These are phyloP conservation scores for Pocillopora meandrina DNA, from an alignment of 92 coral and sea anemone genomes.

Conservation along the genomic window DNA sequence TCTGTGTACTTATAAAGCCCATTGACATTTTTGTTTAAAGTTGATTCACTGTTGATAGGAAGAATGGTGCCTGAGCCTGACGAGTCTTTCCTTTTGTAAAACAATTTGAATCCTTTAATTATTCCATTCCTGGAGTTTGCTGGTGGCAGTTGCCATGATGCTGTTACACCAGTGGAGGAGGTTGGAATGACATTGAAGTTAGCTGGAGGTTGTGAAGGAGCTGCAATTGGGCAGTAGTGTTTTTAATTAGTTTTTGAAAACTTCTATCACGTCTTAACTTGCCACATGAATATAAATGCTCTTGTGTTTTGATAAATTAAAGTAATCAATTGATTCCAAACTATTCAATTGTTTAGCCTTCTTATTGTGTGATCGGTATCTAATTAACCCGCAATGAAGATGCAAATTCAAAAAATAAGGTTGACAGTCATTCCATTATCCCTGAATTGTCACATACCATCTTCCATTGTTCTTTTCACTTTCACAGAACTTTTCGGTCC, in stretches of 20 bases:
- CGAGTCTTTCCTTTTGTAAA: neutral
- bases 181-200: neutral
- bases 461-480: neutral
- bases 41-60: neutral
- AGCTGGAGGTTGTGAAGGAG: neutral
- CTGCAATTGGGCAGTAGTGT: neutral
- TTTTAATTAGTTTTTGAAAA: neutral
- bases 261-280: neutral
- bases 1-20: conserved; percentile 37
- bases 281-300: neutral
- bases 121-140: conserved; percentile 28
- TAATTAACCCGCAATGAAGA: too few relatives aligned
- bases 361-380: too few relatives aligned
- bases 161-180: conserved; percentile 18
- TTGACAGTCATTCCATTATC: too few relatives aligned
- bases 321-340: too few relatives aligned
- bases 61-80: neutral
- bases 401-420: too few relatives aligned
- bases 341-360: too few relatives aligned
- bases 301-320: too few relatives aligned
- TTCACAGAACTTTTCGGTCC: neutral
- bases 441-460: neutral
- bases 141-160: conserved; percentile 26
- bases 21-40: neutral
- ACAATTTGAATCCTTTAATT: conserved; percentile 29